Evolutionary conservation across 2,113 vertebrate genomes (phyloP), one percentile per base, ranked within the genome.

Genomic region (Ameiurus melas): DNA sequence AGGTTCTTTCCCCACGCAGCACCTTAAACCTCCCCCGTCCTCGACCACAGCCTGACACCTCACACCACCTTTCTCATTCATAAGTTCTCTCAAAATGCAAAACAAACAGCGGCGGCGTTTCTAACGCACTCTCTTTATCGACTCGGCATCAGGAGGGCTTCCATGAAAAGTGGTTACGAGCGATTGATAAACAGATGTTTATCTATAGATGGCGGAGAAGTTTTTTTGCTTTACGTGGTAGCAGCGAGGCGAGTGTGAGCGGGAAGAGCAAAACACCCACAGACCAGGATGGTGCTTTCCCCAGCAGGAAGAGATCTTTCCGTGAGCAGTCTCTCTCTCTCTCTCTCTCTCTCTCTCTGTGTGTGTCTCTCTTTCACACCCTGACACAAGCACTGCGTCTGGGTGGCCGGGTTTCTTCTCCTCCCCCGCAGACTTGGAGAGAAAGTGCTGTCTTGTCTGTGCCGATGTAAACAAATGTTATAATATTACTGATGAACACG

Each of bases 1-100:
- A 90, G 90, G 89, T 91, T 90, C 84, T 90, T 90, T 88, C 89
- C 90, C 90, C 89, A 43, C 43, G 64, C n/a, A 75, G 33, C 75
- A 90, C 85, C 85, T 64, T 84, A 0, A 57, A 4, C 81, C 85
- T 86, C 85, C 89, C 77, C 85, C 19, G 17, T 75, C 58, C 60
- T 51, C 73, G 47, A 86, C 85, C 43, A 82, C 73, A 73, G 30
- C 64, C 87, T 87, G 57, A 70, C n/a, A 62, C 73, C 64, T 25
- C 51, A 84, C 84, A 78, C 58, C 43, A 47, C 30, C 3, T 53
- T 43, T 27, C 68, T 85, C 86, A 90, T 87, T 87, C 89, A 87
- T 47, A 85, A 70, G 51, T 55, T 75, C 75, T 68, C 60, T 78
- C 58, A 0, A 77, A 77, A 75, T 0, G 25, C 81, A 77, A 47